phyloP scores from a whole-genome alignment of 2,797 vertebrate genomes.

The Paguma larvata region DNA sequence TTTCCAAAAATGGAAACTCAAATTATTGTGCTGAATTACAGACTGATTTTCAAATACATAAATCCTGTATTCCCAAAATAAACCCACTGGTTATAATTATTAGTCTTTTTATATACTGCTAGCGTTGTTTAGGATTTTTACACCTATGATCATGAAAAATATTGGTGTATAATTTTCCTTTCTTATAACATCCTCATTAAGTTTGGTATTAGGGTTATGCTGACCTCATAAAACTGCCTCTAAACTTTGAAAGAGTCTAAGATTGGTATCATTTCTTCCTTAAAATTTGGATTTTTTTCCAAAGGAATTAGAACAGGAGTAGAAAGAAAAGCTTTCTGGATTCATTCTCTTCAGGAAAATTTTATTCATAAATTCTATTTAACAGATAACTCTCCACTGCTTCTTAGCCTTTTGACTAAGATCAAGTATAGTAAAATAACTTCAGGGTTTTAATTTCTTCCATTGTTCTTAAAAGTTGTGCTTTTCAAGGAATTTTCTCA shows the following conservation, averaged over 20 bases:
- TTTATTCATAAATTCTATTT: neutral
- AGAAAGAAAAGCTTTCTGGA: neutral
- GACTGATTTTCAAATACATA: neutral
- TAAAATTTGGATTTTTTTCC: no score
- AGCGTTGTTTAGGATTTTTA: neutral
- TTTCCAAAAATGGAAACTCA: neutral
- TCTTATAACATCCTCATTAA: neutral
- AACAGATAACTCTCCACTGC: neutral
- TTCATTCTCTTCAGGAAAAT: neutral
- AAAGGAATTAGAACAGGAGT: no score
- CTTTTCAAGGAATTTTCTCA: neutral
- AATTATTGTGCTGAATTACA: neutral
- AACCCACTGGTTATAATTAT: neutral
- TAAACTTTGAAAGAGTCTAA: neutral
- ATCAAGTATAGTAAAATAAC: neutral
- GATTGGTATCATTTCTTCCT: neutral
- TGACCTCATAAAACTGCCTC: neutral
- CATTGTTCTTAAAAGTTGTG: neutral
- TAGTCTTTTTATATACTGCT: neutral
- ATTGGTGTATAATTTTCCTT: neutral
- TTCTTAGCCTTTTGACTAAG: neutral
- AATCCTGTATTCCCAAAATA: neutral
- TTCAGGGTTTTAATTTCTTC: neutral
- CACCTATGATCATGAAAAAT: neutral
- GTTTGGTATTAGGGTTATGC: neutral